These are phyloP conservation scores for Montipora foliosa DNA, from an alignment of 64 coral and sea anemone genomes.

Conservation along the genomic window DNA sequence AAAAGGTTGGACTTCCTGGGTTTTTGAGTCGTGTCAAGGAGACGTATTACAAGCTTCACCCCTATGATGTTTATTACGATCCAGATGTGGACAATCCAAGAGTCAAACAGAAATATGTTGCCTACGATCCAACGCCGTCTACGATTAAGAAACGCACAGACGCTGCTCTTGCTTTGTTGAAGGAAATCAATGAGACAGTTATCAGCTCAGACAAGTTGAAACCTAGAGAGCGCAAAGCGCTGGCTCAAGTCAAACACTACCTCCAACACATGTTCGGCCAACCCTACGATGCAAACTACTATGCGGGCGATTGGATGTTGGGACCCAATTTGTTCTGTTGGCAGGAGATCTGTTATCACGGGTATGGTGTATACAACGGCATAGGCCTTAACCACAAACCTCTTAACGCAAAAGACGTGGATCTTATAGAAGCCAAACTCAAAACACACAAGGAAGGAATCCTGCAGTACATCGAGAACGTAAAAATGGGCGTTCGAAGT, in stretches of 20 bases:
- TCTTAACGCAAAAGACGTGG: slow-evolving; percentile 16
- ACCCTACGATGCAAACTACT: slow-evolving; percentile 90
- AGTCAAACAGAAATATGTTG: slow-evolving; percentile 41
- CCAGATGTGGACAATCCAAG: slow-evolving; percentile 44
- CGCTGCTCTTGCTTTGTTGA: slow-evolving; percentile 58
- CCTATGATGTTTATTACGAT: slow-evolving; percentile 48
- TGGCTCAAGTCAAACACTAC: slow-evolving; percentile 84
- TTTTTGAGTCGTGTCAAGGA: slow-evolving; percentile 72
- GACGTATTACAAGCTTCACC: slow-evolving; percentile 73
- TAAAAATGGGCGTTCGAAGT: slow-evolving; percentile 71
- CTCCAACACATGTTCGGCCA: slow-evolving; percentile 85
- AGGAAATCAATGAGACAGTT: slow-evolving; percentile 45
- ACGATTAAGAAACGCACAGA: slow-evolving; percentile 76
- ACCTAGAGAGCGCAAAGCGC: slow-evolving; percentile 79
- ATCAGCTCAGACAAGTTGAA: slow-evolving; percentile 66
- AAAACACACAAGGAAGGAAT: slow-evolving; percentile 53
- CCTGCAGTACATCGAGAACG: slow-evolving; percentile 79
- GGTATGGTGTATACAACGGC: slow-evolving; percentile 60
- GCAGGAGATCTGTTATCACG: slow-evolving; percentile 76
- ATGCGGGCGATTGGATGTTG: slow-evolving; percentile 92
- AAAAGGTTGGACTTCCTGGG: slow-evolving; percentile 56
- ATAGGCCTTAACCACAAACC: slow-evolving; percentile 69
- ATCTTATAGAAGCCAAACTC: slow-evolving; percentile 57
- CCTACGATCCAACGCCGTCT: slow-evolving; percentile 69
- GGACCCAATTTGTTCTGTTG: slow-evolving; percentile 95